Conservation (phyloP, 2,113 vertebrate genomes). For the Pipa parva region DNA sequence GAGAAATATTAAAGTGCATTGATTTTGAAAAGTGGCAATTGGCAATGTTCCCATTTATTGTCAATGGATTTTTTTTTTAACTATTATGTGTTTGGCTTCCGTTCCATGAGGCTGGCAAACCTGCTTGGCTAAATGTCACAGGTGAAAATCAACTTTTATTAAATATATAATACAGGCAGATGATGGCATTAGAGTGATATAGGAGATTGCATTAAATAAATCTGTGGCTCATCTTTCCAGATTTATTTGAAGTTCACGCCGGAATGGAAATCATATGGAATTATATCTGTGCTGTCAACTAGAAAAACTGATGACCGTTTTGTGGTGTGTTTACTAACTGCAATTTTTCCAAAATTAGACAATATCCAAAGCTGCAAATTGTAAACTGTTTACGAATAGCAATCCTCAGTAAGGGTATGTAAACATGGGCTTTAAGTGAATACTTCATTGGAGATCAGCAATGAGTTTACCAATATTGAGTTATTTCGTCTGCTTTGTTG, state of each 20-base stretch:
- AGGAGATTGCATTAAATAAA: conserved; percentile 9
- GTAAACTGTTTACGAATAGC: no score
- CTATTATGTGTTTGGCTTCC: conserved; percentile 19
- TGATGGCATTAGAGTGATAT: conserved; percentile 11
- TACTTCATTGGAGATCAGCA: no score
- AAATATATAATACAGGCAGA: conserved; percentile 13
- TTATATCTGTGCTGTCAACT: neutral
- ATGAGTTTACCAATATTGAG: no score
- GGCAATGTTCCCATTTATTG: conserved; percentile 9
- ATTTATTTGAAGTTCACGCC: neutral
- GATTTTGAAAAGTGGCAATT: conserved; percentile 17
- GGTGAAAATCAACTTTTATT: conserved; percentile 18
- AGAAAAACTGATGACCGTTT: conserved; percentile 24
- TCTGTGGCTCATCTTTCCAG: neutral
- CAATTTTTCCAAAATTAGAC: no score
- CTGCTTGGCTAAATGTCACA: conserved; percentile 8
- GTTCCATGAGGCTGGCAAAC: neutral
- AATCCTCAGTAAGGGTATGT: no score
- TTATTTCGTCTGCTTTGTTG: no score
- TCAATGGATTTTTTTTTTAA: conserved; percentile 18
- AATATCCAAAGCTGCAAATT: no score
- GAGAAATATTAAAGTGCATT: conserved; percentile 21
- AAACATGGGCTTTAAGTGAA: no score
- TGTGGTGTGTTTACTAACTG: conserved; percentile 31
- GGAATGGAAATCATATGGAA: neutral